Conservation (phyloP, 2,888 invertebrate genomes). For the Artemia sinica region DNA sequence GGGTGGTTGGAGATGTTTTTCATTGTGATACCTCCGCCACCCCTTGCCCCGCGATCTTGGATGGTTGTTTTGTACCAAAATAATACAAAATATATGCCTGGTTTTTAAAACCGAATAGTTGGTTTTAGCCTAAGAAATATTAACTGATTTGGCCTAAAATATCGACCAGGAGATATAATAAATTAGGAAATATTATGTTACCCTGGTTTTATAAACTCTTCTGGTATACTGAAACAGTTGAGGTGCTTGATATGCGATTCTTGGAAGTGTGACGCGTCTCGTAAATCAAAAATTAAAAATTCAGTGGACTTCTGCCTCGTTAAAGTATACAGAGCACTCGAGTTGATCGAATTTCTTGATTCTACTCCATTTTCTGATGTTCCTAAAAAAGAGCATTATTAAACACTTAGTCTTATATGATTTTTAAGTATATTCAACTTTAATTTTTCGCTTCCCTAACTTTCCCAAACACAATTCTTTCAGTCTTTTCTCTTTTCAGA, state of each 20-base stretch:
- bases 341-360: slow-evolving; percentile 38
- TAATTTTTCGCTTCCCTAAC: too few relatives aligned
- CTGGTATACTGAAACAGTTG: slow-evolving; percentile 53
- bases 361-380: neutral
- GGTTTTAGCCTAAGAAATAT: too few relatives aligned
- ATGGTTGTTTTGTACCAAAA: too few relatives aligned
- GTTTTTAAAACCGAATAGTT: neutral
- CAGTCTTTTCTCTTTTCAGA: too few relatives aligned
- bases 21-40: too few relatives aligned
- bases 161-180: too few relatives aligned
- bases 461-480: too few relatives aligned
- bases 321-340: slow-evolving; percentile 43
- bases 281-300: slow-evolving; percentile 55
- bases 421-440: too few relatives aligned
- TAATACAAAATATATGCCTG: neutral
- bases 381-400: neutral
- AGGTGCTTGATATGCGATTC: slow-evolving; percentile 47
- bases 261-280: slow-evolving; percentile 44
- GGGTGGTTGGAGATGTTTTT: too few relatives aligned
- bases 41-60: too few relatives aligned
- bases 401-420: neutral
- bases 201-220: slow-evolving; percentile 51
- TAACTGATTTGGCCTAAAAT: too few relatives aligned
- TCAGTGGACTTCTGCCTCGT: slow-evolving; percentile 40
- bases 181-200: slow-evolving; percentile 31